phyloP scores from a whole-genome alignment of 2,113 vertebrate species.

The Phylloscopus whistleri region DNA sequence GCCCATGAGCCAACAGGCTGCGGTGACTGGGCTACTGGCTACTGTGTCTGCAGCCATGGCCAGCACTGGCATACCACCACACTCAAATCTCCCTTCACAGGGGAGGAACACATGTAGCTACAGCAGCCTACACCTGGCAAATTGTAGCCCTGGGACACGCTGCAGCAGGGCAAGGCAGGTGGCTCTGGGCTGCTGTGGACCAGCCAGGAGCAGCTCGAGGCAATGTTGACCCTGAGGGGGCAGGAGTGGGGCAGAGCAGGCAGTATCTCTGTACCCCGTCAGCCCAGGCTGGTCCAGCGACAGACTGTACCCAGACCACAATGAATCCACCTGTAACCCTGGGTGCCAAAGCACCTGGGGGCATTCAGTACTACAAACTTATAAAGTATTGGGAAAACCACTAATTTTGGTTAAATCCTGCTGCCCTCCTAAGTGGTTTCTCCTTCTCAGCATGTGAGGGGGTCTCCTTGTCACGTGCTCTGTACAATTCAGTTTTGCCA shows the following conservation, averaged over 20 bases:
- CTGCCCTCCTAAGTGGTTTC: background rate
- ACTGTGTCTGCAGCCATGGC: background rate
- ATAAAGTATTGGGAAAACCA: background rate
- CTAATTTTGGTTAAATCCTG: background rate
- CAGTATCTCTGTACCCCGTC: fast-evolving
- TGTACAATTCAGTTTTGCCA: background rate
- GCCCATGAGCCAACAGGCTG: background rate
- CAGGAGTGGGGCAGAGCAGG: background rate
- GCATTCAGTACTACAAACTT: background rate
- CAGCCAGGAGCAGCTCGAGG: background rate
- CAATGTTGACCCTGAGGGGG: background rate
- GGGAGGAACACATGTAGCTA: background rate
- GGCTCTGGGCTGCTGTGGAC: background rate
- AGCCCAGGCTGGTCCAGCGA: background rate
- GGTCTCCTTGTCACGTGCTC: background rate
- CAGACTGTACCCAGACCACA: background rate
- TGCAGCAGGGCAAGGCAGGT: background rate
- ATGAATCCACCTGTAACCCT: background rate
- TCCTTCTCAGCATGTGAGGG: background rate
- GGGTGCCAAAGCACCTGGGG: background rate
- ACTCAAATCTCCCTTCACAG: background rate
- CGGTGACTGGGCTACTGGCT: background rate
- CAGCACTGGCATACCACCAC: background rate
- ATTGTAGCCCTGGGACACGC: fast-evolving
- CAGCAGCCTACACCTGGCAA: background rate